Evolutionary conservation across 92 coral and sea anemone genomes (phyloP).

Genomic region (Epizoanthus rinbou): DNA sequence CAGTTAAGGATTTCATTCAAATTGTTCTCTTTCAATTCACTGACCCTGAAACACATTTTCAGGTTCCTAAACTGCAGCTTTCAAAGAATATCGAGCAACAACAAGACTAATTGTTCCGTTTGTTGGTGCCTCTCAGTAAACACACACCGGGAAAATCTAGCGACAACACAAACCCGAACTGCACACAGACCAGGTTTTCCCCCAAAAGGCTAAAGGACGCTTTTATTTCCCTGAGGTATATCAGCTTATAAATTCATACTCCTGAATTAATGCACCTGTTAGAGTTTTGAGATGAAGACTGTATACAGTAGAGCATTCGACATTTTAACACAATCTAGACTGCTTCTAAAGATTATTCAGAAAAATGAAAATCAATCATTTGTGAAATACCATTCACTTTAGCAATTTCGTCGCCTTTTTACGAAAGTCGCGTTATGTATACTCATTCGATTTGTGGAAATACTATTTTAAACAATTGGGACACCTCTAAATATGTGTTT

Average conservation of each 20-base stretch:
- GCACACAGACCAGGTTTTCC: no score
- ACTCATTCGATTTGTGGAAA: slow-evolving; percentile 57
- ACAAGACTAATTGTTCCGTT: not conserved
- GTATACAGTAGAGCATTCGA: not conserved
- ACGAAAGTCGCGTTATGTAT: not conserved
- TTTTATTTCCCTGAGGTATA: not conserved
- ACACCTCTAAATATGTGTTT: slow-evolving; percentile 64
- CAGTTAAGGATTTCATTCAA: not conserved
- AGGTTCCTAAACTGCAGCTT: not conserved
- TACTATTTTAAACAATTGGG: slow-evolving; percentile 68
- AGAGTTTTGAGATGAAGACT: not conserved
- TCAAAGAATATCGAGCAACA: not conserved
- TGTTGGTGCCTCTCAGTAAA: not conserved
- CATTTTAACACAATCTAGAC: not conserved
- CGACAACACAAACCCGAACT: not conserved
- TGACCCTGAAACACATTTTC: slow-evolving; percentile 38
- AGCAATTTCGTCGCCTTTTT: slow-evolving; percentile 3
- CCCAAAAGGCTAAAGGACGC: not conserved
- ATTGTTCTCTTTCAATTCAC: slow-evolving; percentile 17
- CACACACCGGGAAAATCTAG: not conserved
- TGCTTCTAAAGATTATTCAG: not conserved
- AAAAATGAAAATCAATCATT: not conserved
- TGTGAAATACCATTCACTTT: not conserved
- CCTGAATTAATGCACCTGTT: slow-evolving; percentile 37
- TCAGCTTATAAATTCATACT: slow-evolving; percentile 19